phyloP scores from a whole-genome alignment of 2,113 vertebrate genomes.

The Cebidichthys violaceus region DNA sequence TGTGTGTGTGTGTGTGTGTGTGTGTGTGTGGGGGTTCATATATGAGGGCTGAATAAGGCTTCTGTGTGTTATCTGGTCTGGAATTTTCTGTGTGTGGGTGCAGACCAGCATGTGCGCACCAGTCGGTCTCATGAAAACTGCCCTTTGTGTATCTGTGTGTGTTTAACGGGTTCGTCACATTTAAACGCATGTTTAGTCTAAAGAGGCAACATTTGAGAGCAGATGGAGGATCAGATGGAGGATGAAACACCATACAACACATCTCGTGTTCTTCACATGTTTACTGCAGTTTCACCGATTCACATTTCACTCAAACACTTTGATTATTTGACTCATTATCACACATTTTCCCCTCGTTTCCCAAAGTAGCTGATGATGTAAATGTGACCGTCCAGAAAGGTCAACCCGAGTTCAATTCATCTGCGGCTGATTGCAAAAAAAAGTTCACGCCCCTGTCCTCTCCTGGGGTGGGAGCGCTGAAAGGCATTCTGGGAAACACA shows the following conservation, averaged over 20 bases:
- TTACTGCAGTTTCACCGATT: background rate
- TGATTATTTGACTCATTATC: no score
- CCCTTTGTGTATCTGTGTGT: conserved; percentile 8
- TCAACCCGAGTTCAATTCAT: no score
- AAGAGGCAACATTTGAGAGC: background rate
- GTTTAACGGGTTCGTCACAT: background rate
- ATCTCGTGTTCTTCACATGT: background rate
- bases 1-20: conserved; percentile 60
- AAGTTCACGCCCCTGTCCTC: background rate
- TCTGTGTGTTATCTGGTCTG: conserved; percentile 44
- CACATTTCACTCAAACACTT: background rate
- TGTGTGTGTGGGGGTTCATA: conserved; percentile 76
- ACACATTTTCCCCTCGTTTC: conserved; percentile 13
- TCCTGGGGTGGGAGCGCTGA: background rate
- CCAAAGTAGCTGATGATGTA: background rate
- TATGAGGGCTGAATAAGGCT: conserved; percentile 44
- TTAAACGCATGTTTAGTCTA: background rate
- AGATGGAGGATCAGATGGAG: background rate
- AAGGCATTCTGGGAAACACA: background rate
- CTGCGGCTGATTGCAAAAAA: background rate
- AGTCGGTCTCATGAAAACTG: conserved; percentile 15
- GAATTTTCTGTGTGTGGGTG: conserved; percentile 60
- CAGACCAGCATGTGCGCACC: conserved; percentile 37
- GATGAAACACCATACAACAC: background rate
- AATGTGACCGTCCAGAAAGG: background rate